phyloP scores from a whole-genome alignment of 2,888 invertebrate genomes.

The Lomographa bimaculata region DNA sequence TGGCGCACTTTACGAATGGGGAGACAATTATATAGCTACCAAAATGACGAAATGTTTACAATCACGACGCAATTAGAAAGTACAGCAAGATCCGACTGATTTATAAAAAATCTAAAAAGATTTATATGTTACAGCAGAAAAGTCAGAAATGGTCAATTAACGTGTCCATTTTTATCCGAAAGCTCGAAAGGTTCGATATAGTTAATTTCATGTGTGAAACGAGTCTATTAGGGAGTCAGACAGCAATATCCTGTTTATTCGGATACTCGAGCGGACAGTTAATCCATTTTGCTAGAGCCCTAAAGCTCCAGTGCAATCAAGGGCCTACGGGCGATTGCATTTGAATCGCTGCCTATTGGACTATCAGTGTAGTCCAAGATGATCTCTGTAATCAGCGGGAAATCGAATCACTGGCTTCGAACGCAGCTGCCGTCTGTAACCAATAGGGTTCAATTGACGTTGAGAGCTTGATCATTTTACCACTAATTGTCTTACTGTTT shows the following conservation, averaged over 20 bases:
- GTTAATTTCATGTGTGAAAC: background rate
- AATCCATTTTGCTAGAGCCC: slow-evolving; percentile 47
- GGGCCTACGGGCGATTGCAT: slow-evolving; percentile 43
- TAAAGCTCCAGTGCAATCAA: slow-evolving; percentile 32
- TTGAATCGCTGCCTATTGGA: slow-evolving; percentile 31
- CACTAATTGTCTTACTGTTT: too few relatives aligned
- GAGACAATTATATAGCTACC: slow-evolving; percentile 35
- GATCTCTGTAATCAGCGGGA: slow-evolving; percentile 51
- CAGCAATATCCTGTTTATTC: slow-evolving; percentile 49
- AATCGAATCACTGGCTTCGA: slow-evolving; percentile 52
- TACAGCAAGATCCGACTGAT: slow-evolving; percentile 28
- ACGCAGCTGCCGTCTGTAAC: slow-evolving; percentile 53
- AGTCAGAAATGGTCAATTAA: too few relatives aligned
- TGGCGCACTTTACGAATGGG: slow-evolving; percentile 32
- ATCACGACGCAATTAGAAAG: slow-evolving; percentile 46
- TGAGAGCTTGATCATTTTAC: slow-evolving; percentile 41
- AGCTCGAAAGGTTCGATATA: too few relatives aligned
- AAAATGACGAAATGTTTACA: slow-evolving; percentile 34
- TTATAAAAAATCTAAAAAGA: too few relatives aligned
- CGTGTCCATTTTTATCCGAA: too few relatives aligned
- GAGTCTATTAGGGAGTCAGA: slow-evolving; percentile 39
- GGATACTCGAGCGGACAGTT: slow-evolving; percentile 41
- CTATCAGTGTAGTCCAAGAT: slow-evolving; percentile 30
- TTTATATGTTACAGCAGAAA: too few relatives aligned
- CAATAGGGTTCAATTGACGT: slow-evolving; percentile 55